Evolutionary conservation across 2,888 invertebrate species (phyloP).

Genomic region (Linyphia triangularis): DNA sequence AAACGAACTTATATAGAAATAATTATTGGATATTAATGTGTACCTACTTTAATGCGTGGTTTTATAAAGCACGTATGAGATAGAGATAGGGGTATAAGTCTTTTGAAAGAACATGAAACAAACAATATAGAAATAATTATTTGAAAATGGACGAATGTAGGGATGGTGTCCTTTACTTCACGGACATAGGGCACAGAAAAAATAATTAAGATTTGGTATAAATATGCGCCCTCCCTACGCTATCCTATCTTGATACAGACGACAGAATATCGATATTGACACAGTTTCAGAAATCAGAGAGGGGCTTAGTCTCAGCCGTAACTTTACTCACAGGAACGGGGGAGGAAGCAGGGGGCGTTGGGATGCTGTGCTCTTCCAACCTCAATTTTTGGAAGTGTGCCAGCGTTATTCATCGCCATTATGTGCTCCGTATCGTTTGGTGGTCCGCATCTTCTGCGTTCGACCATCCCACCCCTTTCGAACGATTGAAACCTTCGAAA

Average conservation of each 20-base stretch:
- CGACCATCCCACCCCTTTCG: neutral
- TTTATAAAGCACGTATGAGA: too few species aligned
- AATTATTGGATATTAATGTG: too few species aligned
- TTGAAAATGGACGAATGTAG: too few species aligned
- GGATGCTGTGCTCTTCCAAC: slow-evolving; percentile 43
- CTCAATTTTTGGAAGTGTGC: slow-evolving; percentile 58
- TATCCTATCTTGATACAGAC: neutral
- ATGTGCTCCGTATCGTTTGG: slow-evolving; percentile 31
- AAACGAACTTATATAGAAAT: too few species aligned
- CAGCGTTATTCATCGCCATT: slow-evolving; percentile 65
- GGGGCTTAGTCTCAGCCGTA: neutral
- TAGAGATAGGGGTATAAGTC: too few species aligned
- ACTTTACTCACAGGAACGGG: slow-evolving; percentile 27
- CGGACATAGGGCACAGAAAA: too few species aligned
- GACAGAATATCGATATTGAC: slow-evolving; percentile 42
- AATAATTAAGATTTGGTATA: too few species aligned
- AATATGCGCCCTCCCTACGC: neutral
- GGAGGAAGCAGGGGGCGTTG: neutral
- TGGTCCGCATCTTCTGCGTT: slow-evolving; percentile 31
- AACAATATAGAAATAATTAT: too few species aligned
- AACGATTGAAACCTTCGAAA: neutral
- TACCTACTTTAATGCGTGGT: too few species aligned
- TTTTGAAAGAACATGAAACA: too few species aligned
- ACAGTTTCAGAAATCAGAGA: slow-evolving; percentile 23
- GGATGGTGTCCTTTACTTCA: too few species aligned